Evolutionary conservation across 2,113 vertebrate species (phyloP).

Genomic region (Nesogale talazaci): DNA sequence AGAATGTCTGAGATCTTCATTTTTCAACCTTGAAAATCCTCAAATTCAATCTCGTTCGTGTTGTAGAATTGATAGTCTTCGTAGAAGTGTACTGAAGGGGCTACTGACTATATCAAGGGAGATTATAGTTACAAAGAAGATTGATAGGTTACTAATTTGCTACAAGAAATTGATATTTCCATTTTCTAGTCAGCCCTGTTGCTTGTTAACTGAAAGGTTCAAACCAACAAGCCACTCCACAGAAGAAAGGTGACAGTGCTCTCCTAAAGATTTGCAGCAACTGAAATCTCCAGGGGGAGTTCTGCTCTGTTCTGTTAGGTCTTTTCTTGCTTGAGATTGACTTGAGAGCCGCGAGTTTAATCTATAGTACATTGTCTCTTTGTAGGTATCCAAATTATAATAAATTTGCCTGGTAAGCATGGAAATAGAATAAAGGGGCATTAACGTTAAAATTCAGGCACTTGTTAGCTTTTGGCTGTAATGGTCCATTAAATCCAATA

Average conservation of each 20-base stretch:
- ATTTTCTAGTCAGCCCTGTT: neutral
- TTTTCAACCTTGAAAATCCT: neutral
- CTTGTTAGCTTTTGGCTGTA: neutral
- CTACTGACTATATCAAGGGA: neutral
- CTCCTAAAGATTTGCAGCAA: no score
- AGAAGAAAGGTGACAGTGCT: no score
- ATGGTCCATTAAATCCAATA: neutral
- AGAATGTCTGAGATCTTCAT: neutral
- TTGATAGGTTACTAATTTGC: slow-evolving; percentile 15
- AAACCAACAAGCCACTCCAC: no score
- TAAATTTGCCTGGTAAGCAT: neutral
- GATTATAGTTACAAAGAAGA: neutral
- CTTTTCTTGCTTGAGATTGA: no score
- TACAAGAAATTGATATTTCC: neutral
- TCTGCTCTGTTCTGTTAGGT: no score
- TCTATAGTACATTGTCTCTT: no score
- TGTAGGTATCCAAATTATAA: neutral
- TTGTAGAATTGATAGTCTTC: neutral
- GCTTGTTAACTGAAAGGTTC: no score
- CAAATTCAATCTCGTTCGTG: neutral
- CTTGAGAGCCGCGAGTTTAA: no score
- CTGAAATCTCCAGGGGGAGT: no score
- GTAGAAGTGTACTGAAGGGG: neutral
- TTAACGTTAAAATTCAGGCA: slow-evolving; percentile 1
- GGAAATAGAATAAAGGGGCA: slow-evolving; percentile 22